phyloP scores from a whole-genome alignment of 2,888 invertebrate genomes.

The Tachystola acroxantha region DNA sequence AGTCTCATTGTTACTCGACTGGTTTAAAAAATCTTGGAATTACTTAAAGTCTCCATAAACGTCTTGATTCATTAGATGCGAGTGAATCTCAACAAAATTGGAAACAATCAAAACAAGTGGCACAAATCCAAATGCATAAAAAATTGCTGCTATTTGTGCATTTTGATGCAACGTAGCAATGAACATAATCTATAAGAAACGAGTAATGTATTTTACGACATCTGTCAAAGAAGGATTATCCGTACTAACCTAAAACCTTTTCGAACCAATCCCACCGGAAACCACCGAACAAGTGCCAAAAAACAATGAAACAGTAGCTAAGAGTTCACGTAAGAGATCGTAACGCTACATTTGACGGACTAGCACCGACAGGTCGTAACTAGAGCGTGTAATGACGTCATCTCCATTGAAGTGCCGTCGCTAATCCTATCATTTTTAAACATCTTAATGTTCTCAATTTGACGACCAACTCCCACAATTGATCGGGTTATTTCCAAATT shows the following conservation, averaged over 20 bases:
- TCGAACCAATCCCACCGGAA: constrained; percentile 18
- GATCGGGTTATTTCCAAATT: neutral
- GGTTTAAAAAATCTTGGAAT: too few species aligned
- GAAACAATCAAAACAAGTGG: too few species aligned
- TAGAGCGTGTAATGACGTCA: constrained; percentile 64
- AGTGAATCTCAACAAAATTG: too few species aligned
- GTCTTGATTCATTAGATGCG: too few species aligned
- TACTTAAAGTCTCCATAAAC: too few species aligned
- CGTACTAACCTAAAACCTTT: too few species aligned
- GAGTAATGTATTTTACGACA: too few species aligned
- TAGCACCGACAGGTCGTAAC: constrained; percentile 52
- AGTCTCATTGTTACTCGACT: too few species aligned
- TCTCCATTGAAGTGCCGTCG: constrained; percentile 33
- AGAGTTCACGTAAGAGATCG: constrained; percentile 36
- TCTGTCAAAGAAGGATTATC: too few species aligned
- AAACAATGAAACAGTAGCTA: constrained; percentile 33
- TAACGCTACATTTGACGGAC: constrained; percentile 40
- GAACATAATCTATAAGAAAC: too few species aligned
- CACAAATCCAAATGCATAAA: neutral
- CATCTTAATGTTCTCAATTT: neutral
- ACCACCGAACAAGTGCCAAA: constrained; percentile 38
- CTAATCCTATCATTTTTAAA: constrained; percentile 10
- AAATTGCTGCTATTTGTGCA: neutral
- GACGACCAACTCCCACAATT: neutral
- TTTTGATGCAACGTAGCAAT: neutral